These are phyloP conservation scores for Rhynchophorus ferrugineus DNA, from an alignment of 1,140 invertebrate species.

Conservation along the genomic window DNA sequence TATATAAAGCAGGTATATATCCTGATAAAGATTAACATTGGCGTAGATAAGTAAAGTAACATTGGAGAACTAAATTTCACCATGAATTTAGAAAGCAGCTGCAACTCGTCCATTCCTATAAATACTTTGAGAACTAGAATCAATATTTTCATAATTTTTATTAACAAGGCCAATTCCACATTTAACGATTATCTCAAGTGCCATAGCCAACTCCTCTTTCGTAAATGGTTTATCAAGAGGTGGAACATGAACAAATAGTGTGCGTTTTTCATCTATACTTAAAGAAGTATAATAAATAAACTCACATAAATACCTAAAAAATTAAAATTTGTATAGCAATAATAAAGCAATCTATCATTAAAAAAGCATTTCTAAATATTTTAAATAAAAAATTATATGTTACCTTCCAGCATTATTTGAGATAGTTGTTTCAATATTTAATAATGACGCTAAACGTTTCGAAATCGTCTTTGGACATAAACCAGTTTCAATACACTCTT, in stretches of 20 bases:
- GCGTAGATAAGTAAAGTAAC: no score
- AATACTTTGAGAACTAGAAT: constrained; percentile 2
- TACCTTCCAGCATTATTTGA: constrained; percentile 44
- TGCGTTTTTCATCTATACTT: constrained; percentile 44
- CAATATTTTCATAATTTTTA: constrained; percentile 5
- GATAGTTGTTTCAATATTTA: constrained; percentile 32
- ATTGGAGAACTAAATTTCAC: no score
- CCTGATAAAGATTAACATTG: no score
- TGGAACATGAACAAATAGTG: constrained; percentile 62
- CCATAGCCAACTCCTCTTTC: constrained; percentile 45
- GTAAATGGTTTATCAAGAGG: constrained; percentile 47
- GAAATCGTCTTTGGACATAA: constrained; percentile 42
- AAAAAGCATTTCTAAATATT: background rate
- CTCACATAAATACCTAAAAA: constrained; percentile 57
- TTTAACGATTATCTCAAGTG: constrained; percentile 48
- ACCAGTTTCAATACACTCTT: constrained; percentile 40
- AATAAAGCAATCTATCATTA: background rate
- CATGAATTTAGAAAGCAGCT: background rate
- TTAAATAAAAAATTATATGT: background rate
- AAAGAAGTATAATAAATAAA: constrained; percentile 62
- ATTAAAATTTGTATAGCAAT: no score
- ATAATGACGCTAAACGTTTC: constrained; percentile 38
- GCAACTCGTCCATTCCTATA: constrained; percentile 21
- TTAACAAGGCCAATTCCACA: constrained; percentile 27
- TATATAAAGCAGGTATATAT: no score